Base-by-base conservation (phyloP, 2,113 vertebrate species). In the Elephantulus edwardii region DNA sequence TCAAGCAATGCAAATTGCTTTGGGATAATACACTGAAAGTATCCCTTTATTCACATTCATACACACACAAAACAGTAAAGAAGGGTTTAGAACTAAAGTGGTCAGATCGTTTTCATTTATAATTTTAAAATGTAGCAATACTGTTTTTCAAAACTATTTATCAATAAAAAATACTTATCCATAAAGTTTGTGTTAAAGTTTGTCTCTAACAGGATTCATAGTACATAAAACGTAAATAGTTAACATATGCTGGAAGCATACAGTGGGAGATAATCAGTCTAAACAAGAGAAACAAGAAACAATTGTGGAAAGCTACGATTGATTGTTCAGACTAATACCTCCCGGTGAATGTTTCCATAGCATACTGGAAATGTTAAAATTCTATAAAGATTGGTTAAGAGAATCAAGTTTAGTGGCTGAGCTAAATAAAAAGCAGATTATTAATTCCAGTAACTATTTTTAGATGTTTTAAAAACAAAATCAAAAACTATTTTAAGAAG, bases 1-100 rank as follows among this genome's bases (percentile, higher is more conserved):
- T 93, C 56, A 94, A 93, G 22, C 33, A 80, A 95, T 92, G 94
- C 40, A 86, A 92, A 89, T 68, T 83, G 17, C 58, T 91, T 93
- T 90, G 42, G 10, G 30, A 88, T 44, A 70, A 89, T 28, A 89
- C 78, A 35, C 35, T 93, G 60, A 89, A 78, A 71, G 22, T 68
- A n/a, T 8, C 38, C 14, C 1, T 8, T 2, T n/a, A n/a, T n/a
- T n/a, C n/a, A n/a, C n/a, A n/a, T n/a, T 16, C 17, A 20, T n/a
- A 78, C 89, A 71, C 91, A 78, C 84, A 72, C 91, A 74, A 66
- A 33, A 83, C 91, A 88, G 6, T 86, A 90, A 88, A 86, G 38
- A 50, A 58, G 38, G 9, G 5, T 8, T 24, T 1, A 2, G 70
- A 93, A 14, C 16, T 74, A 50, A 62, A 94, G 84, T 77, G 10